Base-by-base conservation (phyloP, 1,140 invertebrate species). In the Drosophila setifemur region DNA sequence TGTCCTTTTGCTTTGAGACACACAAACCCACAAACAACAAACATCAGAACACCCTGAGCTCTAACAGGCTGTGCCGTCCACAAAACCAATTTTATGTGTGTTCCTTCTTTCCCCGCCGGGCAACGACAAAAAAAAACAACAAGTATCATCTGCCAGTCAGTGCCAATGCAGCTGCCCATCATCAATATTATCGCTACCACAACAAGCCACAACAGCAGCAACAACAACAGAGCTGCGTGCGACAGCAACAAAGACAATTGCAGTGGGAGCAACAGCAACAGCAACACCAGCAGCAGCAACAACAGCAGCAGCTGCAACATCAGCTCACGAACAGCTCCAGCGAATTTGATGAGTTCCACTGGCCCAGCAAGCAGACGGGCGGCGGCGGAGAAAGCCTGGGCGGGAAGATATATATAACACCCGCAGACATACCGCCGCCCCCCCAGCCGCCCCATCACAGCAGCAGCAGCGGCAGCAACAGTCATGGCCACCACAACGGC, bases 331-430 rank as follows among this genome's bases (percentile, higher is more conserved):
- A 86, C 57, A 86, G 47, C 61, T 86, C 81, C 6, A 66, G 81
- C 66, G 81, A 86, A 21, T 86, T 86, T 73, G 81, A 86, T 58
- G 78, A 88, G 85, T 88, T 73, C 52, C 77, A 83, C 35, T 83
- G 85, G 83, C 83, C 77, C 12, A 78, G 70, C 78, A 75, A 78
- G 52, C 83, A 77, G 45, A 63, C 60, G 43, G 48, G 50, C 31
- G 43, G 43, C 14, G 25, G 50, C 31, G 43, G 43, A n/a, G 25
- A 54, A n/a, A 43, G 33, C 2, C 60, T 61, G 35, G 69, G 64
- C 9, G 79, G 78, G 1, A 88, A 85, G 74, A 78, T 88, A 45
- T 89, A 88, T 88, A 88, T 89, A 70, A 88, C 86, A 69, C 86
- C 86, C 44, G 73, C 81, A 58, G 86, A 89, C 35, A 89, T 89